A percentile compares a stretch with the other conserved stretches of the same genome.
These are phyloP conservation scores for Trachelus iudaicus DNA, from an alignment of 2,888 invertebrate species.

Conservation along the genomic window DNA sequence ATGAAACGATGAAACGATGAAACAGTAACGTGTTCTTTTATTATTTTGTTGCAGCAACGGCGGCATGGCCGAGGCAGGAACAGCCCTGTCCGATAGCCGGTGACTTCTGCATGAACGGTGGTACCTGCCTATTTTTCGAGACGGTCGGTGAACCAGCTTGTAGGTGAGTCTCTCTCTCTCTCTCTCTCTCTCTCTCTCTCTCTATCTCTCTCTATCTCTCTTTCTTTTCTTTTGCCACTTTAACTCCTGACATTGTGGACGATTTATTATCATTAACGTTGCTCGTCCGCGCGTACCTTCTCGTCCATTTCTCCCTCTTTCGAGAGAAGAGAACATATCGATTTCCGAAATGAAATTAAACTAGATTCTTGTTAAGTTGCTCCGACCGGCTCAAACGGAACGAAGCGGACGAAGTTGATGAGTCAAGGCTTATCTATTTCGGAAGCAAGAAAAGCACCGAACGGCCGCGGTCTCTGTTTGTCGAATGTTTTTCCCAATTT, in stretches of 20 bases:
- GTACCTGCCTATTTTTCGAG: constrained; percentile 85
- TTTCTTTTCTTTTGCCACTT: no score
- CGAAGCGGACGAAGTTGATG: no score
- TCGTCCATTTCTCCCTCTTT: no score
- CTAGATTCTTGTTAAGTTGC: no score
- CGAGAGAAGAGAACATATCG: no score
- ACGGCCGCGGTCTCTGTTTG: constrained; percentile 9
- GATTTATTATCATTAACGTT: no score
- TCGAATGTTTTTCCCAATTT: constrained; percentile 21
- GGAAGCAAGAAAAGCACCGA: not conserved
- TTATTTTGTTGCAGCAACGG: constrained; percentile 65
- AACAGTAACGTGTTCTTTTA: constrained; percentile 20
- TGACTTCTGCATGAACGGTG: constrained; percentile 88
- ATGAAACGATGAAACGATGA: no score
- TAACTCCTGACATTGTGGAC: no score
- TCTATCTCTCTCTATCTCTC: no score
- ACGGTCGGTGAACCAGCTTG: constrained; percentile 84
- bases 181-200: constrained; percentile 62
- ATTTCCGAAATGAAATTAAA: no score
- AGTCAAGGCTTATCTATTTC: not conserved
- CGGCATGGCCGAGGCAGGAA: constrained; percentile 71
- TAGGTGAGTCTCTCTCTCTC: constrained; percentile 75
- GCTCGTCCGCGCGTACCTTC: no score
- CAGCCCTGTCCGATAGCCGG: constrained; percentile 76
- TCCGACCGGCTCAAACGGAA: no score